A percentile compares a stretch with the other conserved stretches of the same genome.
Conservation (phyloP, 2,797 vertebrate genomes). For the Cirrhinus molitorella region DNA sequence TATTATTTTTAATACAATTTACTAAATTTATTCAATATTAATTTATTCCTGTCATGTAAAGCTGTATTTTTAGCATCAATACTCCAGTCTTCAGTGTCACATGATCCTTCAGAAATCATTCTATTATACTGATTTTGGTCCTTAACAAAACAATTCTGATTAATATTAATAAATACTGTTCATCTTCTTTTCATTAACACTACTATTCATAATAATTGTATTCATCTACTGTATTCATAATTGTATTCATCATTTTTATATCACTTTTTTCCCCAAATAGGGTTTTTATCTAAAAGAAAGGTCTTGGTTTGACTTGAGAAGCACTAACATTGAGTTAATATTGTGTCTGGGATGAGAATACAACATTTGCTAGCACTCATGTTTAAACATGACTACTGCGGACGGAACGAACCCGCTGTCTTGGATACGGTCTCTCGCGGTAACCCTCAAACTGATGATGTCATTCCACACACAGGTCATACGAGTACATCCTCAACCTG, state of each 20-base stretch:
- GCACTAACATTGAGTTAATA: neutral
- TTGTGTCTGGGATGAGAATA: neutral
- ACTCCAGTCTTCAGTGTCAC: neutral
- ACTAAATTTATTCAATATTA: no score
- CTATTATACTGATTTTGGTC: no score
- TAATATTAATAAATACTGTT: no score
- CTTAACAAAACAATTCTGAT: no score
- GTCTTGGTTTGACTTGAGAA: neutral
- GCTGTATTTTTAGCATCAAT: neutral
- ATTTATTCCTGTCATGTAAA: neutral
- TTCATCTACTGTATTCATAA: no score
- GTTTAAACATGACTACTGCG: neutral
- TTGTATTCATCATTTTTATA: no score
- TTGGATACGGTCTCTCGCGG: slow-evolving; percentile 31
- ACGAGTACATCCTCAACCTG: neutral
- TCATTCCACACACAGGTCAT: slow-evolving; percentile 35
- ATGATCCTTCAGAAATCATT: neutral
- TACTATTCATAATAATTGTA: no score
- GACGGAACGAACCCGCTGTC: neutral
- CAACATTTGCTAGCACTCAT: slow-evolving; percentile 6
- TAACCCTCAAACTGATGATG: slow-evolving; percentile 42
- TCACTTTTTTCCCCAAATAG: no score
- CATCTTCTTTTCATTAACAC: no score
- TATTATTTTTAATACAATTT: no score
- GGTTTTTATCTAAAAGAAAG: neutral